Conservation (phyloP, 2,113 vertebrate genomes). For the Danionella cerebrum region DNA sequence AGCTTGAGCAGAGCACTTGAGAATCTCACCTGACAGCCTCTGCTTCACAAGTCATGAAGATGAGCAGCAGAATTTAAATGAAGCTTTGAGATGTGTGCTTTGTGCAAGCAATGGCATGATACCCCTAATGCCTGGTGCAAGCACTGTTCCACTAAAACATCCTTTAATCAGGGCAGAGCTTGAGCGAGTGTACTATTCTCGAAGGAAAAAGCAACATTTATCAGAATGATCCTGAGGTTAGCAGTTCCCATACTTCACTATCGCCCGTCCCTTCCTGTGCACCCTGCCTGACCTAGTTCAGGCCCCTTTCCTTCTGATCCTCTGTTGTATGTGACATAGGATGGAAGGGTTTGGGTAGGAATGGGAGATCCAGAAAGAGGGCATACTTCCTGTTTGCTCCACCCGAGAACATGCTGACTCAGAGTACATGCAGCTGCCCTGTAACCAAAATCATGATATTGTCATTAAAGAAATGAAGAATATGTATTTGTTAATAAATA, state of each 20-base stretch:
- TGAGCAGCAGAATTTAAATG: constrained; percentile 29
- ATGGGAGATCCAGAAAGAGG: constrained; percentile 3
- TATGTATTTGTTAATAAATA: no score
- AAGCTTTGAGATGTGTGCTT: not conserved
- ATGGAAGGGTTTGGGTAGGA: constrained; percentile 25
- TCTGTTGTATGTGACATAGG: constrained; percentile 35
- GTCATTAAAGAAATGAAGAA: no score
- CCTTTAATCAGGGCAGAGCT: constrained; percentile 10
- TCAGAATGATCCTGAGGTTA: constrained; percentile 24
- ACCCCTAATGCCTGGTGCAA: not conserved
- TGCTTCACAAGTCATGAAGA: constrained; percentile 7
- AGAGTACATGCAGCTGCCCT: no score
- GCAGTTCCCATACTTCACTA: constrained; percentile 32
- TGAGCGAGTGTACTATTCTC: constrained; percentile 26
- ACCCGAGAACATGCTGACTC: constrained; percentile 26
- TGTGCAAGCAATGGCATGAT: constrained; percentile 10
- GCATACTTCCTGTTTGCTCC: constrained; percentile 17
- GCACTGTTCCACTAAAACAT: constrained; percentile 30
- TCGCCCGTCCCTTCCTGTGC: constrained; percentile 28
- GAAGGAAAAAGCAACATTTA: constrained; percentile 16
- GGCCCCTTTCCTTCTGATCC: constrained; percentile 37
- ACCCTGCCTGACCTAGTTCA: not conserved
- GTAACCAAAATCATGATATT: no score
- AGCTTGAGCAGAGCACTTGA: constrained; percentile 22
- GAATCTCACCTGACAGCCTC: constrained; percentile 30